These are phyloP conservation scores for Camponotus fellah DNA, from an alignment of 2,888 invertebrate genomes.

Conservation along the genomic window DNA sequence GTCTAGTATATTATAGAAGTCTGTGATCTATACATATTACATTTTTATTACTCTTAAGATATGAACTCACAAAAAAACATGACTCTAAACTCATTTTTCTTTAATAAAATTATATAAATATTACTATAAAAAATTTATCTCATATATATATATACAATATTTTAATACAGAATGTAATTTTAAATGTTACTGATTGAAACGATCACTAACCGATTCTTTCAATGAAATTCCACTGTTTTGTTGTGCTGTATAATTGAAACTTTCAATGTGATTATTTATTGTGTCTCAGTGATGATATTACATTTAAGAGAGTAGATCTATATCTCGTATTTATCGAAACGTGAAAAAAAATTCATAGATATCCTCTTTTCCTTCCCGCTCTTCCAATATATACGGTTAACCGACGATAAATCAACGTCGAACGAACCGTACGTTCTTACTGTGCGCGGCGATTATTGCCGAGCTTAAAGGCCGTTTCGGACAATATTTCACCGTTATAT, in stretches of 20 bases:
- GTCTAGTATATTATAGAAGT: no score
- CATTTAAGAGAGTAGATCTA: neutral
- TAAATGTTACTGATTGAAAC: neutral
- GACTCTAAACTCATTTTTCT: neutral
- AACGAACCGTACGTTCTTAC: conserved; percentile 55
- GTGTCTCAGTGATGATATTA: neutral
- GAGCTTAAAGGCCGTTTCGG: conserved; percentile 61
- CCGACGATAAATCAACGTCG: conserved; percentile 69
- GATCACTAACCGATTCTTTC: neutral
- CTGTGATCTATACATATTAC: neutral
- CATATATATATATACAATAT: no score
- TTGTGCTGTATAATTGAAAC: neutral
- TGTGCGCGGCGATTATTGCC: conserved; percentile 66
- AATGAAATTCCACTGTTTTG: neutral
- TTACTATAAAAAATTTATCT: neutral
- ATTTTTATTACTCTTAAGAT: neutral
- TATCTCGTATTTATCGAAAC: no score
- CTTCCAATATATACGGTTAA: conserved; percentile 21
- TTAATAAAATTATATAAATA: neutral
- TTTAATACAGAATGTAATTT: neutral
- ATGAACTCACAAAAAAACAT: neutral
- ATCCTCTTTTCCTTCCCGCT: neutral
- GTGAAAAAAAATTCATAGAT: conserved; percentile 59
- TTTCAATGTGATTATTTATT: neutral
- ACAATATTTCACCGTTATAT: conserved; percentile 67